phyloP scores from a whole-genome alignment of 2,797 vertebrate genomes.

The Danio tinwini region DNA sequence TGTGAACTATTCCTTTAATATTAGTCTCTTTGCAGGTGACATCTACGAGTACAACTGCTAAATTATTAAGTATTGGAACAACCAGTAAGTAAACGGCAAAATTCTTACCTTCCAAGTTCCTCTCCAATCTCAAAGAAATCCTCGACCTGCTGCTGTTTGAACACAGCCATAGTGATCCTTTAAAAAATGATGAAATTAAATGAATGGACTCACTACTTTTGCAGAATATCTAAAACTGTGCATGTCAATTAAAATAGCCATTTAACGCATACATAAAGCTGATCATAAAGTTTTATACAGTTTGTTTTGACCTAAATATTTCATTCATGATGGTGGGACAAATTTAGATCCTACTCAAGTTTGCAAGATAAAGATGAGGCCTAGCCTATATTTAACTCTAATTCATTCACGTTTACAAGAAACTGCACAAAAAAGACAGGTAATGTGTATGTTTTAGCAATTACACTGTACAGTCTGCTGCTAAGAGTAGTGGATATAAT shows the following conservation, averaged over 20 bases:
- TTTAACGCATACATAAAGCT: background rate
- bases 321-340: constrained; percentile 12
- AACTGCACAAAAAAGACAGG: background rate
- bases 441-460: background rate
- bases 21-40: background rate
- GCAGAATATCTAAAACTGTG: background rate
- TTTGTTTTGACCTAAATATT: constrained; percentile 20
- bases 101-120: constrained; percentile 90
- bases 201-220: background rate
- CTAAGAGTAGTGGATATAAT: no score
- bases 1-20: no score
- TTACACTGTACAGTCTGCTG: background rate
- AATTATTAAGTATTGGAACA: background rate
- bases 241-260: background rate
- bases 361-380: constrained; percentile 1
- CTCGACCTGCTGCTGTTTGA: constrained; percentile 92
- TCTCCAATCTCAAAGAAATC: constrained; percentile 90
- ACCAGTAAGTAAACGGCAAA: background rate
- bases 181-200: background rate
- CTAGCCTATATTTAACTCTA: constrained; percentile 12
- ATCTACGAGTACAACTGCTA: background rate
- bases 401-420: background rate
- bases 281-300: background rate
- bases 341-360: constrained; percentile 14
- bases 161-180: constrained; percentile 84